Conservation (phyloP, 2,797 vertebrate species). For the Pachyuromys duprasi region DNA sequence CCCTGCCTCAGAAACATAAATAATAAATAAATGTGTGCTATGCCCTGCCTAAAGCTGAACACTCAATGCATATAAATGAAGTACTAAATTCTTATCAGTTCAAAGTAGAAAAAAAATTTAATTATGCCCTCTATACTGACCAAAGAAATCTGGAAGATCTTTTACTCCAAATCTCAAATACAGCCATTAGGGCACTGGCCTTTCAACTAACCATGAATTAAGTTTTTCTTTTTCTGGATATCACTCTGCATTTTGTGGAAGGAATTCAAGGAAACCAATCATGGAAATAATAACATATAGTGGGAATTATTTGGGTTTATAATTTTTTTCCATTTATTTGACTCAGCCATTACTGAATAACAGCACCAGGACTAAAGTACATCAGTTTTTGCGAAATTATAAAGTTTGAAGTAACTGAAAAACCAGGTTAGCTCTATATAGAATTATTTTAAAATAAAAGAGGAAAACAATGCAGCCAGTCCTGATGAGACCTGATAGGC, state of each 20-base stretch:
- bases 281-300: background rate
- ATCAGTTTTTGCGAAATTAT: background rate
- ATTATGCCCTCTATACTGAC: background rate
- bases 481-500: too few relatives aligned
- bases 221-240: background rate
- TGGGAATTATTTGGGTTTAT: background rate
- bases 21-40: background rate
- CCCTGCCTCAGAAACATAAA: too few relatives aligned
- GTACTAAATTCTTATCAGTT: background rate
- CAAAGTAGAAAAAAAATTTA: background rate
- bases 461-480: too few relatives aligned
- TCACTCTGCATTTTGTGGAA: constrained; percentile 20
- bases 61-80: background rate
- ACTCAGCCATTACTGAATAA: background rate
- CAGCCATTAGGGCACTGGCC: background rate
- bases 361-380: background rate
- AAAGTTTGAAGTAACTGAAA: background rate
- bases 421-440: background rate
- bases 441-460: constrained; percentile 18
- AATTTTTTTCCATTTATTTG: background rate
- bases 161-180: background rate
- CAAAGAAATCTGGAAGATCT: constrained; percentile 11
- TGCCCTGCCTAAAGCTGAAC: background rate
- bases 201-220: background rate
- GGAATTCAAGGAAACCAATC: background rate